These are phyloP conservation scores for Alouatta palliata DNA, from an alignment of 2,113 vertebrate species.

Conservation along the genomic window DNA sequence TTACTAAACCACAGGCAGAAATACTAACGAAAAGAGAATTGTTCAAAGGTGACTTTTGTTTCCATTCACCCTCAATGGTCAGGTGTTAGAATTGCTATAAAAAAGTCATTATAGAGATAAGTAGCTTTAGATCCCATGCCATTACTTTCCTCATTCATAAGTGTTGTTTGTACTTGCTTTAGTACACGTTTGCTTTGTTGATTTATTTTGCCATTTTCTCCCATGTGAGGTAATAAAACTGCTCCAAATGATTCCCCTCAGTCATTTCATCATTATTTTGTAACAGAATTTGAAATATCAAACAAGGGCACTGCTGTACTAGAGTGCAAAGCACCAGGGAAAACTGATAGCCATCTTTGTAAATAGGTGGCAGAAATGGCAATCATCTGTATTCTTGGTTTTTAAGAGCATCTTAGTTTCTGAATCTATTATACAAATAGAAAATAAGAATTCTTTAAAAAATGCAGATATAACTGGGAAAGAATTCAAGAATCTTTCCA, in stretches of 20 bases:
- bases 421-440: neutral
- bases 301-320: neutral
- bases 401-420: neutral
- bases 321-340: neutral
- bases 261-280: conserved; percentile 58
- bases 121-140: neutral
- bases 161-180: conserved; percentile 35
- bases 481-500: neutral
- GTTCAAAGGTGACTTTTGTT: conserved; percentile 22
- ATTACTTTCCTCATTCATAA: conserved; percentile 63
- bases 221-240: conserved; percentile 54
- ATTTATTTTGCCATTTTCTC: conserved; percentile 68
- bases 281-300: conserved; percentile 54
- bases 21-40: neutral
- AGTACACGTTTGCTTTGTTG: conserved; percentile 62
- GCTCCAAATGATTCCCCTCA: conserved; percentile 60
- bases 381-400: neutral
- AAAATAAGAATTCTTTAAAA: neutral
- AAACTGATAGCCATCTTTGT: conserved; percentile 24
- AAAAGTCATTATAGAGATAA: conserved; percentile 47
- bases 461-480: neutral
- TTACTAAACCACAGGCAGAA: neutral
- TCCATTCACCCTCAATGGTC: neutral
- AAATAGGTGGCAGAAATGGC: neutral
- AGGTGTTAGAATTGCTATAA: conserved; percentile 32